Evolutionary conservation across 2,113 vertebrate genomes (phyloP), one percentile per base, ranked within the genome.

Genomic region (Pygoscelis antarcticus): DNA sequence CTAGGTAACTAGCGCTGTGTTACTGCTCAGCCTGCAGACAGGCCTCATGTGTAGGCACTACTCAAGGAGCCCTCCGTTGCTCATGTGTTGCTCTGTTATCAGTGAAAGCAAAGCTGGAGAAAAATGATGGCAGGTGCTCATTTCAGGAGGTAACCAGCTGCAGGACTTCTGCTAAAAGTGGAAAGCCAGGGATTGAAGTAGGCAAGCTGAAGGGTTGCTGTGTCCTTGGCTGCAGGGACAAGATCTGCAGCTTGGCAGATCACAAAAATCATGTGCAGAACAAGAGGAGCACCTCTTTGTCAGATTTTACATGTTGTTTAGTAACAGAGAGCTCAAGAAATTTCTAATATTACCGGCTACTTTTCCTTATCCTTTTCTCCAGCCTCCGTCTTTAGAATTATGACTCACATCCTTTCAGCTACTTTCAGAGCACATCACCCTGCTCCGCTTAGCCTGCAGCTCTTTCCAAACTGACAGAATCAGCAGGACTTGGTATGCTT

Each of bases 51-150:
- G 0, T 4, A 38, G 30, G 36, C 38, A 44, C 32, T 55, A 16
- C 52, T 38, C 0, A 0, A 62, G 40, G 44, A 86, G 25, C 19
- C 6, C 29, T 78, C 42, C 17, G 0, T 5, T 49, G 51, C 16
- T 86, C 10, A 18, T 19, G 10, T 44, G 46, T 40, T 80, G 15
- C 12, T 65, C n/a, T n/a, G 16, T 34, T 86, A 38, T 3, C 27
- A 49, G 25, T 62, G 54, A 80, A 69, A 90, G 40, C 29, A 86
- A 88, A 71, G 58, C 11, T 71, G n/a, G 51, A 47, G 66, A 16
- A 61, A 90, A 77, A 46, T 13, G 0, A 57, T 62, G 34, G n/a
- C 23, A 32, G 18, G 17, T 22, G 27, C n/a, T 89, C 13, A 27
- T 49, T 95, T 79, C 55, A 42, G 79, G 52, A 54, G 20, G 60